phyloP scores from a whole-genome alignment of 2,888 invertebrate species.

The Drepanosiphum platanoidis region DNA sequence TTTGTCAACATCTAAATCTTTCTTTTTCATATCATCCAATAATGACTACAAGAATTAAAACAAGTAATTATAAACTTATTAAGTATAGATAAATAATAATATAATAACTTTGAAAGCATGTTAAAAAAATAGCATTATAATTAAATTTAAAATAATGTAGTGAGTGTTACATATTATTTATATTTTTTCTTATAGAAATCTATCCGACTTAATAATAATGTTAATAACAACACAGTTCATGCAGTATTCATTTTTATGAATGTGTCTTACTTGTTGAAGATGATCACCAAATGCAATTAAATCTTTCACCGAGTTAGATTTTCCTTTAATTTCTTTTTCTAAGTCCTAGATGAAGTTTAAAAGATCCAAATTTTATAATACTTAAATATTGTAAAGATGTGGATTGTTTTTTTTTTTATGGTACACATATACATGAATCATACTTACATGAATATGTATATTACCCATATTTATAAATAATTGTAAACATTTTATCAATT shows the following conservation, averaged over 20 bases:
- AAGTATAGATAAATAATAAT: neutral
- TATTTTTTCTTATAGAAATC: neutral
- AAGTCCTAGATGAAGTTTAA: constrained; percentile 73
- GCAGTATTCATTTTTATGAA: constrained; percentile 23
- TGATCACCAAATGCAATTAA: constrained; percentile 80
- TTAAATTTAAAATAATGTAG: neutral
- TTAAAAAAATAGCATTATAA: neutral
- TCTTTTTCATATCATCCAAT: constrained; percentile 80
- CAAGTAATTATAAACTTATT: neutral
- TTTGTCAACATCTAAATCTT: constrained; percentile 87
- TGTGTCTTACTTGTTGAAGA: constrained; percentile 82
- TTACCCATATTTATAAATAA: too few relatives aligned
- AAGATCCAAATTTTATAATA: constrained; percentile 15
- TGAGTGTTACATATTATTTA: neutral
- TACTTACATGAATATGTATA: too few relatives aligned
- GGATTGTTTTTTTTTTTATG: neutral
- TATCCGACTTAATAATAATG: neutral
- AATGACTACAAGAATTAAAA: constrained; percentile 73
- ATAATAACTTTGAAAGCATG: neutral
- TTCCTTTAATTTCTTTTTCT: constrained; percentile 78
- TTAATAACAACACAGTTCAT: constrained; percentile 16
- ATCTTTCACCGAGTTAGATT: constrained; percentile 78
- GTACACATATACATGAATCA: neutral
- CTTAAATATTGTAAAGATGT: neutral
- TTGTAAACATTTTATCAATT: neutral